Evolutionary conservation across 2,113 vertebrate genomes (phyloP).

Genomic region (Echinops telfairi): DNA sequence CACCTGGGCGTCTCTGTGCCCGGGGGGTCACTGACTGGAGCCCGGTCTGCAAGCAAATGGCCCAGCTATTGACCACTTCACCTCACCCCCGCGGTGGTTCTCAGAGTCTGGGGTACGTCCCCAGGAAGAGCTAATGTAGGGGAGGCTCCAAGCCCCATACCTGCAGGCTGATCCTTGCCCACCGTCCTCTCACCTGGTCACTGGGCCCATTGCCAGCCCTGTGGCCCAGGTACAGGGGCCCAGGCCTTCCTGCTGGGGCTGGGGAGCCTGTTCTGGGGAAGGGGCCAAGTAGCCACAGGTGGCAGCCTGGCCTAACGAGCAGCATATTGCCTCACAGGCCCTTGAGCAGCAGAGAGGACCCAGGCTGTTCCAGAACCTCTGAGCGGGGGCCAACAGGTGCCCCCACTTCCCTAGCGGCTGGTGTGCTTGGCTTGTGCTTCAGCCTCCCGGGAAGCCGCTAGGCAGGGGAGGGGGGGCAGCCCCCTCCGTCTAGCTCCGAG

Average conservation of each 20-base stretch:
- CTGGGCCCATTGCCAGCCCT: not conserved
- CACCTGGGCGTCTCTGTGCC: no score
- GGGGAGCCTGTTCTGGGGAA: not conserved
- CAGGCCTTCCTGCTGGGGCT: not conserved
- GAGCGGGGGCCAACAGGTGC: not conserved
- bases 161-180: not conserved
- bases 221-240: not conserved
- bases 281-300: not conserved
- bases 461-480: not conserved
- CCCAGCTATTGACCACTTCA: not conserved
- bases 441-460: not conserved
- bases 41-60: not conserved
- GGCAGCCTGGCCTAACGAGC: not conserved
- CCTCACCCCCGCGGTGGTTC: not conserved
- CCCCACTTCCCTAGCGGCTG: rapidly evolving
- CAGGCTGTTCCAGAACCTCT: not conserved
- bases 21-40: not conserved
- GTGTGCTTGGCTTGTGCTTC: not conserved
- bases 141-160: not conserved
- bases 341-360: not conserved
- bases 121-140: not conserved
- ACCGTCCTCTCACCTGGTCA: not conserved
- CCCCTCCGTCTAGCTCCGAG: not conserved
- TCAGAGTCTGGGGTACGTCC: not conserved
- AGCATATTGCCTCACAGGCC: not conserved